Conservation (phyloP, 2,797 vertebrate species). For the Siniperca undulata region DNA sequence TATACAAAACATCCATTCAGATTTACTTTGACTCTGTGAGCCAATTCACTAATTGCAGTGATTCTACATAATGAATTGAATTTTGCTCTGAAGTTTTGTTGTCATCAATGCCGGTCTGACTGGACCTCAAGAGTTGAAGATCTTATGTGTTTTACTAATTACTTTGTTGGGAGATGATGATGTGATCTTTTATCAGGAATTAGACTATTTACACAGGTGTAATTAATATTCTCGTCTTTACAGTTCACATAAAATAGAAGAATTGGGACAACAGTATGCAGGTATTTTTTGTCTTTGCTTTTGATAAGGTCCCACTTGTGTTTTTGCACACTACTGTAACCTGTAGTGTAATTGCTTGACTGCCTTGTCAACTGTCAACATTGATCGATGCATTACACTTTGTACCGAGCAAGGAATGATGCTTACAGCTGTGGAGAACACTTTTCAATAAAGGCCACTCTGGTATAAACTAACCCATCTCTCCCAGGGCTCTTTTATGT, state of each 20-base stretch:
- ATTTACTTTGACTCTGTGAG: no score
- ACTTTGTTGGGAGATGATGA: not conserved
- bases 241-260: not conserved
- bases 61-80: no score
- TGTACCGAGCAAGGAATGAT: not conserved
- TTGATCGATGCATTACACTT: conserved; percentile 27
- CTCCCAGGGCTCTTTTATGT: conserved; percentile 41
- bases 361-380: not conserved
- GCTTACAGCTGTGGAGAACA: conserved; percentile 35
- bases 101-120: not conserved
- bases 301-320: not conserved
- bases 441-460: conserved; percentile 54
- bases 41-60: no score
- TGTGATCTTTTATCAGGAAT: not conserved
- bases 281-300: not conserved
- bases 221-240: not conserved
- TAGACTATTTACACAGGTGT: not conserved
- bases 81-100: no score
- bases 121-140: not conserved
- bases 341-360: conserved; percentile 6
- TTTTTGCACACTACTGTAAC: not conserved
- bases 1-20: not conserved
- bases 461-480: conserved; percentile 18
- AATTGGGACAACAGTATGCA: no score
- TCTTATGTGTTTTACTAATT: not conserved